These are phyloP conservation scores for Rhamnusium bicolor DNA, from an alignment of 2,888 invertebrate genomes.

Conservation along the genomic window DNA sequence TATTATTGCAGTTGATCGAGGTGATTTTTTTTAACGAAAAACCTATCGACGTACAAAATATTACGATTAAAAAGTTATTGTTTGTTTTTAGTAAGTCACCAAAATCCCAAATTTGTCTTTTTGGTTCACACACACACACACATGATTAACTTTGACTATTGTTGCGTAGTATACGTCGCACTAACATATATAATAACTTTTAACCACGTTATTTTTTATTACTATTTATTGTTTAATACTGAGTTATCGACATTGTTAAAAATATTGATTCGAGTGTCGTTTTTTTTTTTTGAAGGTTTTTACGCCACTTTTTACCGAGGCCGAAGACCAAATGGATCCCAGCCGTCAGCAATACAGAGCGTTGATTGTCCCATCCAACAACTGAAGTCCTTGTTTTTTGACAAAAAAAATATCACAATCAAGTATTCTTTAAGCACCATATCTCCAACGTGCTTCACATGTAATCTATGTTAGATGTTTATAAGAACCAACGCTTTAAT, in stretches of 20 bases:
- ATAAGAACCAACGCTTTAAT: too few relatives aligned
- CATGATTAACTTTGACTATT: conserved; percentile 41
- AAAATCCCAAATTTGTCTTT: conserved; percentile 17
- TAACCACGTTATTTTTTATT: conserved; percentile 59
- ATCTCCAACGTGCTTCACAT: too few relatives aligned
- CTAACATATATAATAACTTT: conserved; percentile 64
- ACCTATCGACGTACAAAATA: conserved; percentile 64
- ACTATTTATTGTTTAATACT: conserved; percentile 62
- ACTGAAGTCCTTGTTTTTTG: conserved; percentile 35
- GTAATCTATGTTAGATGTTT: too few relatives aligned
- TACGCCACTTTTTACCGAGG: conserved; percentile 60
- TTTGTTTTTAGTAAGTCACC: conserved; percentile 29
- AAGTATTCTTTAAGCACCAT: background rate
- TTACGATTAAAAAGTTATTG: conserved; percentile 41
- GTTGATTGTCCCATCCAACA: conserved; percentile 63
- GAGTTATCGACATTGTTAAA: conserved; percentile 62
- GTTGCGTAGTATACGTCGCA: conserved; percentile 62
- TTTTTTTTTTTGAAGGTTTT: conserved; percentile 50
- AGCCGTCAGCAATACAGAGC: conserved; percentile 65
- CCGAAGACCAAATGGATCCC: conserved; percentile 51
- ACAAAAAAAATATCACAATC: conserved; percentile 33
- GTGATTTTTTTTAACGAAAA: conserved; percentile 50
- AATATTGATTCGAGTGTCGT: conserved; percentile 50
- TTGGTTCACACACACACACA: conserved; percentile 35
- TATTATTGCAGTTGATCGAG: conserved; percentile 62